Percentiles rank a stretch among this genome's conserved stretches.
phyloP scores from a whole-genome alignment of 2,113 vertebrate species.

The Clupea harengus region DNA sequence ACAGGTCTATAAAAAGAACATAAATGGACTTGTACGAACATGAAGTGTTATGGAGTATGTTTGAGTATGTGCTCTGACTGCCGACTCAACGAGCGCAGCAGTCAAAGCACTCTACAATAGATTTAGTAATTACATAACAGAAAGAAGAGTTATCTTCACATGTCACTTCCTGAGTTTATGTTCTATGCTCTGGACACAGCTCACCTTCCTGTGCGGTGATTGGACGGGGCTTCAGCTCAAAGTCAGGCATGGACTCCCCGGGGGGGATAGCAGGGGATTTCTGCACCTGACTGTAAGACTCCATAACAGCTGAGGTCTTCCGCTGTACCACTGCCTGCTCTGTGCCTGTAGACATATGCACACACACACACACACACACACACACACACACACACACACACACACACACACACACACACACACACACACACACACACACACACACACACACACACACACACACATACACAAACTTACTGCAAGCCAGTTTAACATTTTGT shows the following conservation, averaged over 20 bases:
- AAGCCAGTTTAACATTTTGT: neutral
- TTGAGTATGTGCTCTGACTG: neutral
- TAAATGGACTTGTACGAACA: neutral
- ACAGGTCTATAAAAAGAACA: neutral
- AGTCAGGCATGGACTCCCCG: constrained; percentile 67
- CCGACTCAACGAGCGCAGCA: neutral
- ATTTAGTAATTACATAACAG: neutral
- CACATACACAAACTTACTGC: neutral
- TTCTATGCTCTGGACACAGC: constrained; percentile 10
- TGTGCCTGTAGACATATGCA: neutral
- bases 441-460: neutral
- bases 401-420: neutral
- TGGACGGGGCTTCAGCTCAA: constrained; percentile 63
- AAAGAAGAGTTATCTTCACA: too few relatives aligned
- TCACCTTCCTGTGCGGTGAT: constrained; percentile 55
- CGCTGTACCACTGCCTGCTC: constrained; percentile 51
- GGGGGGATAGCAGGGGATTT: constrained; percentile 57
- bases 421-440: constrained; percentile 29
- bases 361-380: neutral
- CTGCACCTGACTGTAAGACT: constrained; percentile 63
- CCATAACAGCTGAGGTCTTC: constrained; percentile 57
- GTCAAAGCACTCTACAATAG: neutral
- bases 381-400: neutral
- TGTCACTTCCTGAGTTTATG: neutral
- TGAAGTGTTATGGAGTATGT: neutral